These are phyloP conservation scores for Myzus persicae DNA, from an alignment of 1,140 invertebrate genomes.

Conservation along the genomic window DNA sequence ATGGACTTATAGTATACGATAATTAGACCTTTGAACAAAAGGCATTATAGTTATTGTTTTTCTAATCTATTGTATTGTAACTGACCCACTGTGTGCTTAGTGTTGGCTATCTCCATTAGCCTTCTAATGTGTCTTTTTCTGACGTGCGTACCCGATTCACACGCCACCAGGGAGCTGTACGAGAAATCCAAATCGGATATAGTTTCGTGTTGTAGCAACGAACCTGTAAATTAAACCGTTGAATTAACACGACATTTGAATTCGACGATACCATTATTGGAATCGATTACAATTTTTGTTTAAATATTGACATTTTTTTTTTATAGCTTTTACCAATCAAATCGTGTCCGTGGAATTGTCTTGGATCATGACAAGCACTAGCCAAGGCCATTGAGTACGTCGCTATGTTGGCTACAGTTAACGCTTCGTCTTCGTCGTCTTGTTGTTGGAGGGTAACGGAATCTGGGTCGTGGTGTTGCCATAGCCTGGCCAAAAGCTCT, in stretches of 20 bases:
- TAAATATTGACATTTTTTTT: neutral
- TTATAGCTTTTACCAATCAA: constrained; percentile 68
- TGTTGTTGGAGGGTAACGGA: constrained; percentile 53
- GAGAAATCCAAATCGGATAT: constrained; percentile 75
- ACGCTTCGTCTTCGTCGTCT: constrained; percentile 66
- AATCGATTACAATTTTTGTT: neutral
- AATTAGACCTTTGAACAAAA: neutral
- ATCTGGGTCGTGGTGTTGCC: constrained; percentile 71
- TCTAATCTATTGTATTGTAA: neutral
- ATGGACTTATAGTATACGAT: neutral
- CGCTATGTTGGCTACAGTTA: constrained; percentile 77
- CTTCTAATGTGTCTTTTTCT: constrained; percentile 79
- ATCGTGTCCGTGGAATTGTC: constrained; percentile 83
- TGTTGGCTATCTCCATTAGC: constrained; percentile 70
- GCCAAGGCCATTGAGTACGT: constrained; percentile 79
- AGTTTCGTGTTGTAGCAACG: constrained; percentile 75
- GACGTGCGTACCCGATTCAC: constrained; percentile 81
- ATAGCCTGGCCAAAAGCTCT: constrained; percentile 80
- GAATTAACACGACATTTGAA: neutral
- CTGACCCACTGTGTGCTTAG: constrained; percentile 61
- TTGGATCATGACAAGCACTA: constrained; percentile 80
- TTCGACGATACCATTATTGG: neutral
- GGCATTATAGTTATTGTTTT: neutral
- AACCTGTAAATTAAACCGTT: constrained; percentile 63
- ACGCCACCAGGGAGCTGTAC: constrained; percentile 73